Evolutionary conservation across 2,113 vertebrate genomes (phyloP), one percentile per base, ranked within the genome.

Genomic region (Rousettus leschenaultii): DNA sequence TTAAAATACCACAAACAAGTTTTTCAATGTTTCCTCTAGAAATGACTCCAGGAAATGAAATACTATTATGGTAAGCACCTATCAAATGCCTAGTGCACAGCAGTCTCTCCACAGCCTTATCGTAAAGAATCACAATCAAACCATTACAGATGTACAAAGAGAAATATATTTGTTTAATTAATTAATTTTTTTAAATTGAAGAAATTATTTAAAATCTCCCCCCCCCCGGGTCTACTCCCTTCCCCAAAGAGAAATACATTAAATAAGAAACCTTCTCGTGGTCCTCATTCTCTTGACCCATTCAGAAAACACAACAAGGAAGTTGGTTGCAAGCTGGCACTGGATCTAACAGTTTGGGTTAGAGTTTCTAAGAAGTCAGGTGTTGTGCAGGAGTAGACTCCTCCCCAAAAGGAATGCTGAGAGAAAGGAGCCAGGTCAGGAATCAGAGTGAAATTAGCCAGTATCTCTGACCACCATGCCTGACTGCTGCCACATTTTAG

Each of bases 301-400:
- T 68, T 68, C 71, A 92, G 93, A 94, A 95, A 86, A 38, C 71
- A 88, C 85, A 80, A 88, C 85, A 80, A 43, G 65, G 79, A 59
- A 59, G 45, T 78, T 74, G 86, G 59, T 53, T 79, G 68, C 55
- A 59, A 78, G 28, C 51, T 43, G 63, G 82, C 57, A 13, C 38
- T 45, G 19, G 26, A 79, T 43, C 26, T 30, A 86, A 57, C 2
- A 51, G 38, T 71, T 45, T 28, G 35, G 35, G 40, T 53, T n/a
- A 21, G 21, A 26, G 55, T 79, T 51, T 92, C 70, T 45, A 30
- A n/a, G 18, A 66, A 7, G 48, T 26, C n/a, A 30, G 28, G 24
- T 33, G 11, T 5, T 53, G 45, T 63, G 70, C 61, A 38, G 57
- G 61, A 77, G 43, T 4, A 75, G 40, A 63, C 38, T 70, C 19